Percentiles rank a stretch among this genome's conserved stretches.
These are phyloP conservation scores for Ptyas mucosa DNA, from an alignment of 2,113 vertebrate species.

Conservation along the genomic window DNA sequence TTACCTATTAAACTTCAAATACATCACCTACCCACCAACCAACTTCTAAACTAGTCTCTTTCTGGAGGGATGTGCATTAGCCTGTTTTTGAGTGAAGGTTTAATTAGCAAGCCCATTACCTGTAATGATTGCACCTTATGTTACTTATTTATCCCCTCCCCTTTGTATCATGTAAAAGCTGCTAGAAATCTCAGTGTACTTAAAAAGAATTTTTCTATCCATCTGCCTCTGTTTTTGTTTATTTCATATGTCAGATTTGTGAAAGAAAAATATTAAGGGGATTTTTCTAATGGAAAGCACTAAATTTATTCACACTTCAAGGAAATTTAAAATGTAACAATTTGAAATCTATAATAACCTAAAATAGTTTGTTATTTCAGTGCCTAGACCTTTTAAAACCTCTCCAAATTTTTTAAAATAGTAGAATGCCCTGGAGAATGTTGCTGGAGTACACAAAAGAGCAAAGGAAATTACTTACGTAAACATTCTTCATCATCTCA, in stretches of 20 bases:
- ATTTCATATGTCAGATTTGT: background rate
- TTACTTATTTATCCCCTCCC: background rate
- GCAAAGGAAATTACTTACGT: background rate
- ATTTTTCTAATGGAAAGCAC: accelerated
- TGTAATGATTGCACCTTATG: background rate
- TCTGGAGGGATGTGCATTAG: background rate
- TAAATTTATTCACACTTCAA: accelerated
- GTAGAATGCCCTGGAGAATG: background rate
- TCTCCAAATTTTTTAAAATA: background rate
- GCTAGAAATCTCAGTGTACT: background rate
- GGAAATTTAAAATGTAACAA: background rate
- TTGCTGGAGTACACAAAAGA: background rate
- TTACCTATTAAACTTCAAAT: background rate
- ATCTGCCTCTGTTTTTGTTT: background rate
- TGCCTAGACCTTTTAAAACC: background rate
- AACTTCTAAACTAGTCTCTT: background rate
- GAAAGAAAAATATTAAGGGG: background rate
- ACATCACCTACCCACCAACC: background rate
- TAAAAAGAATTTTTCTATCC: background rate
- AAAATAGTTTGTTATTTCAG: background rate
- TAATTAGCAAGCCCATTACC: background rate
- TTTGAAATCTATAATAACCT: background rate
- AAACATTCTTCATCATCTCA: background rate
- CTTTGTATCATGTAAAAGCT: background rate
- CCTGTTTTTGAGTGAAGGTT: background rate